phyloP scores from a whole-genome alignment of 2,888 invertebrate genomes.

The Machimus atricapillus region DNA sequence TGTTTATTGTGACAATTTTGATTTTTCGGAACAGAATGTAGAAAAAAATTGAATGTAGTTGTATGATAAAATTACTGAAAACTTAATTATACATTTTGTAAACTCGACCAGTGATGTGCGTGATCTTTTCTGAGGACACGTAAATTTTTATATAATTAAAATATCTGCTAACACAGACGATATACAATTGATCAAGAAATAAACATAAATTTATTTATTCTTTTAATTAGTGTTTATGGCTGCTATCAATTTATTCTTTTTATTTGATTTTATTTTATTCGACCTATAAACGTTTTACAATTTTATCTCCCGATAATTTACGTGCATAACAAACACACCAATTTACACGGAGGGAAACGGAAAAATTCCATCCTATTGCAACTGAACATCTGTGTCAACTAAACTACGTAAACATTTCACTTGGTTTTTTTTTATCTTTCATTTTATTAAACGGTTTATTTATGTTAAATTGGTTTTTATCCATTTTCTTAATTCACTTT shows the following conservation, averaged over 20 bases:
- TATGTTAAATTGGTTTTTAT: conserved; percentile 9
- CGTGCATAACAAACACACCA: conserved; percentile 29
- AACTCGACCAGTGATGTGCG: conserved; percentile 30
- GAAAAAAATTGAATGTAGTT: conserved; percentile 30
- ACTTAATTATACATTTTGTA: conserved; percentile 11
- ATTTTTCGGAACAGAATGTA: conserved; percentile 22
- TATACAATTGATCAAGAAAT: neutral
- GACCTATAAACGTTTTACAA: neutral
- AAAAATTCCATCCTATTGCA: conserved; percentile 21
- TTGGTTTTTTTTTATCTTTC: too few relatives aligned
- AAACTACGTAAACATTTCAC: conserved; percentile 25
- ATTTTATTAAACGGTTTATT: conserved; percentile 8
- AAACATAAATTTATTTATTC: neutral
- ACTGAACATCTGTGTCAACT: conserved; percentile 20
- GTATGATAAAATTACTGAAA: conserved; percentile 31
- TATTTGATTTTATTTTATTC: neutral
- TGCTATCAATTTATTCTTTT: neutral
- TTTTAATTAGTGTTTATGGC: neutral
- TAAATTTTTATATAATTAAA: conserved; percentile 2
- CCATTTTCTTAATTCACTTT: conserved; percentile 33
- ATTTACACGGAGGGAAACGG: neutral
- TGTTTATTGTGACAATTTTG: conserved; percentile 38
- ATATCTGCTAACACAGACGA: neutral
- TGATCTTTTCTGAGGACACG: conserved; percentile 13
- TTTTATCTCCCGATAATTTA: neutral